A percentile compares a stretch with the other conserved stretches of the same genome.
Evolutionary conservation across 30 jellyfish, hydroid and myxozoan species (phyloP).

Genomic region (Aurelia aurita complex sp. Pacific): DNA sequence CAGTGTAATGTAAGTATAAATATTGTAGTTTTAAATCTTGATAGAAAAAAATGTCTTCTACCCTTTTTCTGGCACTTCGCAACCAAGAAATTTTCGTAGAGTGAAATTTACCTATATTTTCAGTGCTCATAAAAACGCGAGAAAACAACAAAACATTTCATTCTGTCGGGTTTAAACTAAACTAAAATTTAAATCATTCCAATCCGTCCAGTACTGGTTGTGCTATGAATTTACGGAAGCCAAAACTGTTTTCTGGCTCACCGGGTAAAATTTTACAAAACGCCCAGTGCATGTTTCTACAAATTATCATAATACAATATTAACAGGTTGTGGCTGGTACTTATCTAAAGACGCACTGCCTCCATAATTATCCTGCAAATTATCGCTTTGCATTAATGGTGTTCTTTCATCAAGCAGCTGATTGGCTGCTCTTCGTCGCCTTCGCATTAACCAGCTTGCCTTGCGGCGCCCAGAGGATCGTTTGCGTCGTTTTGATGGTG

Average conservation of each 20-base stretch:
- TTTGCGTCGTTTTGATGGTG: slow-evolving; percentile 23
- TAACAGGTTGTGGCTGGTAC: not conserved
- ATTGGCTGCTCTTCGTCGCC: slow-evolving; percentile 15
- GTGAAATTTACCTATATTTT: too few species aligned
- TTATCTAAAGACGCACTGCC: not conserved
- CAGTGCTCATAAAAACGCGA: too few species aligned
- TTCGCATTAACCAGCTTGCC: not conserved
- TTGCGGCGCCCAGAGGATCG: not conserved
- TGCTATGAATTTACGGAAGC: too few species aligned
- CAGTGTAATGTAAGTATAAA: too few species aligned
- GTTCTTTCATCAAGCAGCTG: slow-evolving; percentile 32
- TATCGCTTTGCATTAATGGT: slow-evolving; percentile 26
- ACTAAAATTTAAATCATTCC: not conserved
- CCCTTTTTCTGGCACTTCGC: too few species aligned
- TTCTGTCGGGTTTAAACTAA: not conserved
- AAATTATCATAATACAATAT: not conserved
- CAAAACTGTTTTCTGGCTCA: too few species aligned
- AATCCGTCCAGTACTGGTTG: too few species aligned
- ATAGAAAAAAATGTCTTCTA: too few species aligned
- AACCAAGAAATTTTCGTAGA: too few species aligned
- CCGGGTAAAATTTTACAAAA: not conserved
- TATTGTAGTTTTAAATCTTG: too few species aligned
- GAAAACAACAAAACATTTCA: too few species aligned
- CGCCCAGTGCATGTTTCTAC: too few species aligned
- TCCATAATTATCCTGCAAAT: not conserved